Evolutionary conservation across 2,888 invertebrate genomes (phyloP), one percentile per base, ranked within the genome.

Genomic region (Liodrosophila aerea): DNA sequence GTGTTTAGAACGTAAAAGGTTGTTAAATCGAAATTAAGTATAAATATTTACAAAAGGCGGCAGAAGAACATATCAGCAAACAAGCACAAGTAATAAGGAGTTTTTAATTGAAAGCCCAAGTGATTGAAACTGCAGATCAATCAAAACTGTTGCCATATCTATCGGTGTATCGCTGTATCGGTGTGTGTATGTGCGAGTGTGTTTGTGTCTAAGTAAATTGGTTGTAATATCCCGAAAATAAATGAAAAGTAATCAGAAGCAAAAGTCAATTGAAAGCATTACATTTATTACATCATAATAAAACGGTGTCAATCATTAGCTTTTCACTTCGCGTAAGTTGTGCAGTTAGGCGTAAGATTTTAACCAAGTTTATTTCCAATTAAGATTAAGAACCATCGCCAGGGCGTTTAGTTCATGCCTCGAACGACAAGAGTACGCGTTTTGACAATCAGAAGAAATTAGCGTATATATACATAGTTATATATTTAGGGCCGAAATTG

Each of bases 361-460:
- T 34, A 39, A 34, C 40, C 16, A 50, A 62, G 58, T 51, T 47
- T 39, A 65, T 46, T 39, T 73, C 13, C 40, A 31, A 5, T 41
- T 67, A 72, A 56, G 40, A 46, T 70, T 81, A 27, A 63, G 31
- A 54, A 52, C 30, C 34, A 68, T 54, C 80, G 76, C 33, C 29
- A 64, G 85, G 67, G 29, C 3, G 22, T 5, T 2, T 22, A 5
- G 33, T 59, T 68, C 29, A 69, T 61, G 69, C 84, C 84, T 62
- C 69, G 75, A 83, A 78, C 82, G 72, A 87, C 83, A 89, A 90
- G 88, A 89, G 86, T 86, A 86, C 88, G 90, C 90, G 90, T 90
- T 89, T 90, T 89, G 90, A 90, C 90, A 90, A 90, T 90, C 90
- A 90, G 85, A 78, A 74, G 83, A 81, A 86, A 86, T 86, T 89